Base-by-base conservation (phyloP, 2,797 vertebrate species). In the Scolopax rusticola region DNA sequence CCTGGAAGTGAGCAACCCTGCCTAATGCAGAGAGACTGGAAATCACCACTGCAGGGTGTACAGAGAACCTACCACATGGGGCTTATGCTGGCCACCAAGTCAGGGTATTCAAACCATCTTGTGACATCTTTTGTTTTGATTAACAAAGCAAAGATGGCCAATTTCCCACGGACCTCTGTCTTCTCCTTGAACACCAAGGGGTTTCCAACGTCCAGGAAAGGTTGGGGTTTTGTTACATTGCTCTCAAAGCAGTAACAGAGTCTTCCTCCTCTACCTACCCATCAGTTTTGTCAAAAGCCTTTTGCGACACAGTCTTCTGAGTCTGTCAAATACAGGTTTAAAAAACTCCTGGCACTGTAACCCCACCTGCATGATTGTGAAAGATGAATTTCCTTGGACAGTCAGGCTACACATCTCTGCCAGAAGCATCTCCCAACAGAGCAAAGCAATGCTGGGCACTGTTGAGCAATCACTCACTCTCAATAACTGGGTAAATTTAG, bases 301-400 rank as follows among this genome's bases (percentile, higher is more conserved):
- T 65, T 15, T 59, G 38, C n/a, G 47, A 28, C 0, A 0, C 18
- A 63, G 12, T 33, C 21, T 43, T 71, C 24, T 0, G 0, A 57
- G 38, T 16, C 21, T 28, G 24, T 20, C 71, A 79, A 65, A 59
- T 7, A 19, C 1, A 17, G 33, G 20, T 73, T 63, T 40, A 40
- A 53, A 90, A 78, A 78, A 48, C 3, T 24, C 32, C 56, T 45
- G 24, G 30, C 38, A 40, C 53, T 80, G 40, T n/a, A 80, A 59
- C 40, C 6, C 21, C 40, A 45, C 10, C 5, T 73, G 63, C 23
- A 25, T 1, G 12, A 1, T 5, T 32, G 16, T 8, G 11, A 53
- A 87, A 89, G 21, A 10, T 12, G 5, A 8, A 28, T 43, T 71
- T 71, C 84, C 64, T 63, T 7, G 56, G 33, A 43, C 77, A 70